Conservation (phyloP, 2,113 vertebrate genomes). For the Hemiscyllium ocellatum region DNA sequence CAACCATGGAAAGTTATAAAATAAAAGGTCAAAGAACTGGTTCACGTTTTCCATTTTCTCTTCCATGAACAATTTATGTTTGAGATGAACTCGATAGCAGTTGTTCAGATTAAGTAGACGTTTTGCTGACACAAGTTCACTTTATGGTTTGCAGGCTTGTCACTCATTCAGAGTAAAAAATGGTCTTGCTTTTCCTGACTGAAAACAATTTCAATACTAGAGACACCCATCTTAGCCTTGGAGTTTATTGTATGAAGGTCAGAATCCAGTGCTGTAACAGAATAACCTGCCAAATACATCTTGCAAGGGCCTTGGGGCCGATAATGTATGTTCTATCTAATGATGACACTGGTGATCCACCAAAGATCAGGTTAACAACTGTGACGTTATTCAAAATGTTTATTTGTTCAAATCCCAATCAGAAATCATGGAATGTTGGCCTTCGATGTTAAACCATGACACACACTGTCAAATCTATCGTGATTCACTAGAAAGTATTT, state of each 20-base stretch:
- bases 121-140: conserved; percentile 26
- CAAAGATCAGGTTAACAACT: conserved; percentile 55
- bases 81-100: conserved; percentile 22
- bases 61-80: conserved; percentile 23
- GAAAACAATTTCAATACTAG: conserved; percentile 39
- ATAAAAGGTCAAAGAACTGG: conserved; percentile 11
- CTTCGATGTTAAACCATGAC: conserved; percentile 55
- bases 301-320: conserved; percentile 63
- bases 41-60: conserved; percentile 26
- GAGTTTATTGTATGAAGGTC: conserved; percentile 55
- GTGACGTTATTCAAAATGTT: conserved; percentile 58
- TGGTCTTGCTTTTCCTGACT: conserved; percentile 6
- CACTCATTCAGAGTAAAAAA: conserved; percentile 23
- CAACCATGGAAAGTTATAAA: conserved; percentile 1
- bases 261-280: conserved; percentile 51
- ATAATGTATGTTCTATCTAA: conserved; percentile 64
- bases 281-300: conserved; percentile 62
- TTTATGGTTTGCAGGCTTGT: neutral
- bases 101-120: conserved; percentile 27
- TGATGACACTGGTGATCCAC: conserved; percentile 59
- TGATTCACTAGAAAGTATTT: conserved; percentile 15
- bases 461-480: neutral
- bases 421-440: conserved; percentile 49
- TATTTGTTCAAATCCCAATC: conserved; percentile 52
- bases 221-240: conserved; percentile 57